A percentile compares a stretch with the other conserved stretches of the same genome.
phyloP scores from a whole-genome alignment of 2,113 vertebrate genomes.

The Malurus alboscapulatus region DNA sequence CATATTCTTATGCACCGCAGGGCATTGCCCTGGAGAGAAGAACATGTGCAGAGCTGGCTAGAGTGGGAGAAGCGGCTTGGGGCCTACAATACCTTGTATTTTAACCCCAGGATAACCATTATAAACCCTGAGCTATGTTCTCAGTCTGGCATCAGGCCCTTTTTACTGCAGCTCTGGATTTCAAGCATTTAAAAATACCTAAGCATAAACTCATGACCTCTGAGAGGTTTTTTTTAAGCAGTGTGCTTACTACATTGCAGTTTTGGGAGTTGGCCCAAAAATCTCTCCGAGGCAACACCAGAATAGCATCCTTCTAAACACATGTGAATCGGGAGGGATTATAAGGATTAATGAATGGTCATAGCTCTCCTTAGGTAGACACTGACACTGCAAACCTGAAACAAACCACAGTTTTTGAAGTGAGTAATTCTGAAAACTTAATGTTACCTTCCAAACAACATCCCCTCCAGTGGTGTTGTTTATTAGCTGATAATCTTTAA shows the following conservation, averaged over 20 bases:
- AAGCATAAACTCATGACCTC: conserved; percentile 29
- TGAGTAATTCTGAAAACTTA: conserved; percentile 1
- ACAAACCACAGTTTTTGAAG: not conserved
- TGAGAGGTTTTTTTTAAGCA: not conserved
- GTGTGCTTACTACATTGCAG: not conserved
- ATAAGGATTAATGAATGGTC: not conserved
- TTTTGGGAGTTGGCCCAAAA: conserved; percentile 22
- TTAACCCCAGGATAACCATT: not conserved
- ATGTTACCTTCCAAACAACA: not conserved
- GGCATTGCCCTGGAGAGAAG: not conserved
- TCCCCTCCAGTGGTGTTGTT: not conserved
- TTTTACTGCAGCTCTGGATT: not conserved
- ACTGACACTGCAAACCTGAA: conserved; percentile 1
- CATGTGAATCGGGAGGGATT: conserved; percentile 1
- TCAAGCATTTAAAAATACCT: conserved; percentile 20
- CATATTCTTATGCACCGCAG: not conserved
- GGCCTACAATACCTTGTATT: not conserved
- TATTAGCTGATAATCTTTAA: conserved; percentile 6
- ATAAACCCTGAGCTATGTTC: not conserved
- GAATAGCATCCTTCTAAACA: conserved; percentile 31
- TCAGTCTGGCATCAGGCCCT: not conserved
- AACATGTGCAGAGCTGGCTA: not conserved
- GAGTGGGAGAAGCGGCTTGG: not conserved
- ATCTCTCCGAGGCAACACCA: not conserved
- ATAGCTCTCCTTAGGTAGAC: not conserved